Base-by-base conservation (phyloP, 1,140 invertebrate genomes). In the Pseudomyrmex flavicornis region DNA sequence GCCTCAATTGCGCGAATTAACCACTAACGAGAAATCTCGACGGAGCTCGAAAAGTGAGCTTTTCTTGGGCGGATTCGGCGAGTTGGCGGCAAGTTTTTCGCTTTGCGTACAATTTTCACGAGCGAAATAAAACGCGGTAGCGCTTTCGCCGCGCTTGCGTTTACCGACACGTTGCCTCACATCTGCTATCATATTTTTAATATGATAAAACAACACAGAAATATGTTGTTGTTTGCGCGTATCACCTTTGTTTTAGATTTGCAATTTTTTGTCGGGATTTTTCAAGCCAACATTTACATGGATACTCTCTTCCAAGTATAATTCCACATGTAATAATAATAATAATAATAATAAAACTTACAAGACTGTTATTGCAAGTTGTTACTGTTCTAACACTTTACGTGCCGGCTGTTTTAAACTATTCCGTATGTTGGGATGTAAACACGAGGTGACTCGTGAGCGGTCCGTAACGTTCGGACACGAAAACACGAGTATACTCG, bases 1-100 rank as follows among this genome's bases (percentile, higher is more conserved):
- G 89, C 77, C 83, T 92, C 91, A 92, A 92, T 92, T 92, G 91
- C 88, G 83, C 87, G 91, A 92, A 91, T 92, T 92, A 91, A 91
- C 84, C 86, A 84, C 90, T 92, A 92, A 92, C 88, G 90, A 92
- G 91, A 91, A 91, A 92, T 90, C 89, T 89, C 89, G 85, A 90
- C 4, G 50, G 26, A 59, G 63, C 35, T 35, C 52, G 66, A 80
- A 86, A 80, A 54, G n/a, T 54, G 35, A 44, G 52, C 20, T 79
- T 79, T 70, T 54, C 70, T 70, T 70, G 48, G 54, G 1, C 54
- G 65, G 35, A 72, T 72, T 17, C 17, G 17, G 17, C 76, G 54
- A 50, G 46, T 80, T 59, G 76, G 72, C 66, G 76, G 46, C 13
- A 72, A 80, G 72, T 54, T 80, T 80, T 66, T 66, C 63, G 62